Base-by-base conservation (phyloP, 2,797 vertebrate genomes). In the Pteronotus mesoamericanus region DNA sequence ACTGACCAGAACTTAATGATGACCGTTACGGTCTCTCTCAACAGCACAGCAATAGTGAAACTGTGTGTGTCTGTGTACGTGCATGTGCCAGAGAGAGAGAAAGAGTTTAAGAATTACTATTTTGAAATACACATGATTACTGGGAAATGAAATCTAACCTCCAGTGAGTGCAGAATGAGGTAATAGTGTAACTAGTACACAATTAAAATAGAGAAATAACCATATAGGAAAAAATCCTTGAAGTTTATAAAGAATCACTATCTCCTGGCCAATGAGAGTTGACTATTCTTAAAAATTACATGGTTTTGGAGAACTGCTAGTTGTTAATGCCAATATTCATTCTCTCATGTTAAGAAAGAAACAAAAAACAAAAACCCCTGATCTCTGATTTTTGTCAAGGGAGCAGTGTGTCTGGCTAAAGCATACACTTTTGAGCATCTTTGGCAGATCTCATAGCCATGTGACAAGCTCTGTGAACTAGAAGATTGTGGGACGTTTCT, bases 281-380 rank as follows among this genome's bases (percentile, higher is more conserved):
- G 83, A 78, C 26, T 92, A 24, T 89, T 89, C 59, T 68, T 74
- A 53, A 94, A 92, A 95, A 86, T 95, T 59, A 86, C 57, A 57
- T 79, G 42, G 29, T 46, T 55, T 46, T 22, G 39, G 34, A 96
- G 48, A 92, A 90, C 6, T 46, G 11, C 19, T 72, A 68, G 26
- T 57, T 75, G 18, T 18, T 89, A 74, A 86, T 74, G 21, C n/a
- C 37, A 24, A 53, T 66, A 84, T 57, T 18, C 48, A 15, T 48
- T 90, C 37, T 89, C 9, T 72, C 86, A 12, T 86, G 91, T 68
- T 48, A n/a, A n/a, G n/a, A n/a, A n/a, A n/a, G n/a, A n/a, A n/a
- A n/a, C n/a, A n/a, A n/a, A n/a, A 44, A 51, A 82, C 61, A 84
- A 74, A 37, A 77, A 53, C 44, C 11, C 68, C 44, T 88, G 21